Conservation (phyloP, 2,113 vertebrate genomes). For the Gymnarchus niloticus region DNA sequence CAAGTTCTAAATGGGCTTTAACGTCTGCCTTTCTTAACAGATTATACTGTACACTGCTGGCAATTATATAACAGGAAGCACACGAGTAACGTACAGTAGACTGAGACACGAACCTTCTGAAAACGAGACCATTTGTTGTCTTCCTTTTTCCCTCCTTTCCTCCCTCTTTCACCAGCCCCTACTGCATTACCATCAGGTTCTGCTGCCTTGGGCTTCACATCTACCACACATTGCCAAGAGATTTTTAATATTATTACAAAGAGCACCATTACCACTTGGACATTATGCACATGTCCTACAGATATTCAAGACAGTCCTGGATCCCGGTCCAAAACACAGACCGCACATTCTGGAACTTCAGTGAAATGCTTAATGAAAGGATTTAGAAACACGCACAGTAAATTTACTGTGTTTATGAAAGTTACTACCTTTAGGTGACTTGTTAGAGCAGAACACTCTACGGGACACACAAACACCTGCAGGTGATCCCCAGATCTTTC, state of each 20-base stretch:
- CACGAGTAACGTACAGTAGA: no score
- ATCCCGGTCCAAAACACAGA: not conserved
- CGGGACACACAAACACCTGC: constrained; percentile 35
- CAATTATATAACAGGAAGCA: not conserved
- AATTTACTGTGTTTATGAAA: not conserved
- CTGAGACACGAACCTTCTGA: constrained; percentile 36
- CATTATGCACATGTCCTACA: not conserved
- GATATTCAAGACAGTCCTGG: no score
- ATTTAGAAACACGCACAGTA: not conserved
- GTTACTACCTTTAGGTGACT: constrained; percentile 60
- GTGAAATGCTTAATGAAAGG: not conserved
- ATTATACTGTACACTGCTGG: not conserved
- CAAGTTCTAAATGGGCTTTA: not conserved
- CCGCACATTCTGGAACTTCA: not conserved
- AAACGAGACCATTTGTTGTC: constrained; percentile 54
- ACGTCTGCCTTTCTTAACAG: not conserved
- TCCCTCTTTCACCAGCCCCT: constrained; percentile 19
- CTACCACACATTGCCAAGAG: constrained; percentile 27
- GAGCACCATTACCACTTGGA: not conserved
- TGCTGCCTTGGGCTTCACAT: constrained; percentile 40
- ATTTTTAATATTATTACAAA: not conserved
- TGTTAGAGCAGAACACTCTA: constrained; percentile 51
- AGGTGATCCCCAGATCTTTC: constrained; percentile 33
- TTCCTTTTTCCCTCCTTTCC: constrained; percentile 37
- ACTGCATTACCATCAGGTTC: constrained; percentile 26